Evolutionary conservation across 1,140 invertebrate species (phyloP).

Genomic region (Anoplophora glabripennis): DNA sequence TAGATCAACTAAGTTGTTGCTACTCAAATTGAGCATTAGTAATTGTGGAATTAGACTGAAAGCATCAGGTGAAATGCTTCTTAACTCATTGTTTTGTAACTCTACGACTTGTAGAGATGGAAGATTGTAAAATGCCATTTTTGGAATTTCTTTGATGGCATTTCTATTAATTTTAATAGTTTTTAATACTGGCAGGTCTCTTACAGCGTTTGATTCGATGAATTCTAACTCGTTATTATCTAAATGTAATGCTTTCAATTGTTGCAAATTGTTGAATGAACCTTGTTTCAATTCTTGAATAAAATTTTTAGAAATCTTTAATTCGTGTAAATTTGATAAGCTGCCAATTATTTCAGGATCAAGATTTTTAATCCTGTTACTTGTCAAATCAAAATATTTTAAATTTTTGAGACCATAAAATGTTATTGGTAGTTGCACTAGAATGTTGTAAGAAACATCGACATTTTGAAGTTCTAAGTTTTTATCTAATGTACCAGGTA

Average conservation of each 20-base stretch:
- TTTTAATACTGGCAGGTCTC: slow-evolving; percentile 71
- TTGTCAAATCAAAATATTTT: slow-evolving; percentile 71
- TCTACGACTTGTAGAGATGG: slow-evolving; percentile 71
- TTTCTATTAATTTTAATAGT: slow-evolving; percentile 76
- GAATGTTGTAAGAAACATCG: slow-evolving; percentile 74
- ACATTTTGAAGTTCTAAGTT: slow-evolving; percentile 68
- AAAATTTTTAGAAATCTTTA: slow-evolving; percentile 71
- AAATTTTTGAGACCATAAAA: slow-evolving; percentile 66
- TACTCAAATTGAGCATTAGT: slow-evolving; percentile 78
- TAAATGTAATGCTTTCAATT: slow-evolving; percentile 71
- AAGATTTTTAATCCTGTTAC: slow-evolving; percentile 73
- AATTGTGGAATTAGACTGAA: slow-evolving; percentile 75
- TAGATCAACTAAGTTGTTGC: slow-evolving; percentile 69
- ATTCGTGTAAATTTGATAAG: slow-evolving; percentile 62
- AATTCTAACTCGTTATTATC: slow-evolving; percentile 78
- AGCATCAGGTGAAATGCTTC: slow-evolving; percentile 65
- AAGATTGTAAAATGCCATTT: slow-evolving; percentile 72
- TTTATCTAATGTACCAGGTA: slow-evolving; percentile 61
- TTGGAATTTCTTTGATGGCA: slow-evolving; percentile 66
- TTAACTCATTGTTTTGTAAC: slow-evolving; percentile 75
- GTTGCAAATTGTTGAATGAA: slow-evolving; percentile 68
- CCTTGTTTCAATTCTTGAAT: slow-evolving; percentile 68
- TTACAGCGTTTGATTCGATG: slow-evolving; percentile 74
- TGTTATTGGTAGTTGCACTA: slow-evolving; percentile 68
- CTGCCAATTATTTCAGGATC: slow-evolving; percentile 65